Evolutionary conservation across 2,888 invertebrate genomes (phyloP).

Genomic region (Romanomermis culicivorax): DNA sequence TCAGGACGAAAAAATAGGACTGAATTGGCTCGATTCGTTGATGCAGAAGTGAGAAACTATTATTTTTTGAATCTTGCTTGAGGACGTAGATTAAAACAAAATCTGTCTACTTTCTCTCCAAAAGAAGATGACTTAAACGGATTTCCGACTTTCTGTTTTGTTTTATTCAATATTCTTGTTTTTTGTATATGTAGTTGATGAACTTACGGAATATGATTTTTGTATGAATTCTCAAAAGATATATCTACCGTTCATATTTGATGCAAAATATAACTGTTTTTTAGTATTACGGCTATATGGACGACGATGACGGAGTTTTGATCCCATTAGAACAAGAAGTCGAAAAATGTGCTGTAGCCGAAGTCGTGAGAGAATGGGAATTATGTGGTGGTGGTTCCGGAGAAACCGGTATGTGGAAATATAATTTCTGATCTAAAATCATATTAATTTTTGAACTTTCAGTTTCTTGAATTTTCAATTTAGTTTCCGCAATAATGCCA

Average conservation of each 20-base stretch:
- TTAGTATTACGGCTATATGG: constrained; percentile 92
- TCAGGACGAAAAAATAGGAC: neutral
- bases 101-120: too few relatives aligned
- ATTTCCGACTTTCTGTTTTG: neutral
- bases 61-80: too few relatives aligned
- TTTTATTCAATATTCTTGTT: neutral
- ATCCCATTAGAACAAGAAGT: constrained; percentile 60
- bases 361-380: constrained; percentile 51
- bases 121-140: too few relatives aligned
- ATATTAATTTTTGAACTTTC: neutral
- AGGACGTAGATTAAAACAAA: too few relatives aligned
- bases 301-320: constrained; percentile 89
- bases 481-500: too few relatives aligned
- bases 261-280: too few relatives aligned
- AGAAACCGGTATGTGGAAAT: constrained; percentile 29
- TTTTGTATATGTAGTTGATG: neutral
- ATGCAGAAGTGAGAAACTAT: neutral
- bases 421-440: constrained; percentile 44
- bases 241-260: neutral
- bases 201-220: too few relatives aligned
- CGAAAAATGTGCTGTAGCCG: constrained; percentile 47
- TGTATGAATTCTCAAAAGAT: neutral
- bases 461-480: constrained; percentile 22
- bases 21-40: neutral
- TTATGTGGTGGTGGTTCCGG: too few relatives aligned